A percentile compares a stretch with the other conserved stretches of the same genome.
phyloP scores from a whole-genome alignment of 1,140 invertebrate genomes.

The Drosophila parvula region DNA sequence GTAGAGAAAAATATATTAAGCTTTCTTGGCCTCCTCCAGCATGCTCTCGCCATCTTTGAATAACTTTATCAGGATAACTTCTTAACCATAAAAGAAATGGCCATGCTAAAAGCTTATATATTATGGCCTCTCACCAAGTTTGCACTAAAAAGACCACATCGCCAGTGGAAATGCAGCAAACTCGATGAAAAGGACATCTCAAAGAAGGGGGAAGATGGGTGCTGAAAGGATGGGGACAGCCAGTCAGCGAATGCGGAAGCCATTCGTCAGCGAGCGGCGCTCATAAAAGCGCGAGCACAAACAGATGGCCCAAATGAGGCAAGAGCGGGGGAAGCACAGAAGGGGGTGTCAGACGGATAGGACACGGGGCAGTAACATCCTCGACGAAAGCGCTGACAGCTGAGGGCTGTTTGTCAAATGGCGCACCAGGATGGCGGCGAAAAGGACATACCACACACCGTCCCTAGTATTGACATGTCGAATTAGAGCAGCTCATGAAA shows the following conservation, averaged over 20 bases:
- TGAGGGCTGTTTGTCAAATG: constrained; percentile 56
- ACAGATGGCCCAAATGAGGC: constrained; percentile 52
- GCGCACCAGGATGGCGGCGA: constrained; percentile 17
- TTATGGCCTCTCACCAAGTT: constrained; percentile 45
- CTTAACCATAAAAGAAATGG: constrained; percentile 32
- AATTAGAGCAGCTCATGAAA: constrained; percentile 71
- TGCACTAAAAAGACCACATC: constrained; percentile 26
- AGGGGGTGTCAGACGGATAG: neutral
- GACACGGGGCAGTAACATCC: constrained; percentile 13
- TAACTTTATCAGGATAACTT: constrained; percentile 18
- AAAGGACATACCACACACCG: constrained; percentile 28
- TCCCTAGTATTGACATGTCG: constrained; percentile 67
- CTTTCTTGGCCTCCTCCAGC: too few species aligned
- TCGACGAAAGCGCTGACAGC: constrained; percentile 57
- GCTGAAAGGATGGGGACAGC: constrained; percentile 13
- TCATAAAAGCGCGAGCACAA: constrained; percentile 65
- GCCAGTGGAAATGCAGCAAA: constrained; percentile 42
- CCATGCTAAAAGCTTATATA: constrained; percentile 44
- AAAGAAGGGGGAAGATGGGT: constrained; percentile 8
- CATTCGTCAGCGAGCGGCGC: constrained; percentile 70
- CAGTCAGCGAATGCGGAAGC: constrained; percentile 58
- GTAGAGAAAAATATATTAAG: neutral
- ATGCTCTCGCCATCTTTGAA: neutral
- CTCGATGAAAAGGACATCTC: constrained; percentile 49
- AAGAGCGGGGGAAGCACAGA: neutral